Evolutionary conservation across 30 jellyfish, hydroid and myxozoan genomes (phyloP), one percentile per base, ranked within the genome.

Genomic region (Catostylus mosaicus): DNA sequence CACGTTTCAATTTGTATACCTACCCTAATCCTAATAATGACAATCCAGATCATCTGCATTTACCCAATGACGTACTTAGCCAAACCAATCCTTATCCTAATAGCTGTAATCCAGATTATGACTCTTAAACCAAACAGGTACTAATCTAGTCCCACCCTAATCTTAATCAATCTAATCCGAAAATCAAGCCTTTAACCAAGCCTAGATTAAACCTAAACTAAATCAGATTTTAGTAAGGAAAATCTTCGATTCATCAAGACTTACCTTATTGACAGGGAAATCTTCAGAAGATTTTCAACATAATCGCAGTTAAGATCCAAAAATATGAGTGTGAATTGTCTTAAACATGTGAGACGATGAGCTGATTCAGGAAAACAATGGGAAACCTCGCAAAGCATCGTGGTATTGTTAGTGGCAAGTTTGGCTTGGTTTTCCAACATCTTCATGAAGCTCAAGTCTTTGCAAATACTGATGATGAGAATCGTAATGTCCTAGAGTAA

Each of bases 291-390:
- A 26, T 57, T 36, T 8, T 70, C 92, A 22, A 82, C 51, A 33
- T 20, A 40, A n/a, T 82, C 86, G 20, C 78, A 75, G 66, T 89
- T 78, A 30, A 89, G 80, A 54, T 89, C 97, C 22, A 87, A 35
- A 54, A 89, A 40, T 66, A 89, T 89, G 62, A 89, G 77, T 43
- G 38, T 47, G 73, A 67, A 89, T 9, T 70, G 24, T 2, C 43
- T 54, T 5, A 67, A 14, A 30, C 82, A 30, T 8, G 94, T 67
- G 18, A 69, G 73, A 22, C 85, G 87, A 10, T 38, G 81, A 6
- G 97, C 89, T 29, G 82, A 54, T 27, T 89, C 97, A 0, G 97
- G 97, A 40, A 70, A 74, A 78, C 90, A 89, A 51, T 89, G 90
- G 12, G 38, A 52, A 20, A 81, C 86, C 10, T 80, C 86, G 26